These are phyloP conservation scores for cattle (Bos taurus) DNA, from an alignment of 2,113 vertebrate species.

Conservation along the genomic window ARS-UCD2.0 NC_037342.1:24695001-24695500, in stretches of 20 bases:
- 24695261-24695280: background rate
- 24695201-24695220: background rate
- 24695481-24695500: conserved; percentile 68
- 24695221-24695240: background rate
- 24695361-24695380: background rate
- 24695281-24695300: background rate
- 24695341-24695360: background rate
- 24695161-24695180: background rate
- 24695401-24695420: conserved; percentile 53
- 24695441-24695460: background rate
- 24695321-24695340: background rate
- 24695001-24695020: background rate
- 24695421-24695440: background rate
- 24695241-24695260: rapidly evolving
- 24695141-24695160: background rate
- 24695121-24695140: background rate
- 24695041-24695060: background rate
- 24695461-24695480: conserved; percentile 70
- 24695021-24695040: background rate
- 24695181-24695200: no score
- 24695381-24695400: conserved; percentile 47
- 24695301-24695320: background rate
- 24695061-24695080: background rate
- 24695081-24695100: rapidly evolving
- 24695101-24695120: background rate